These are phyloP conservation scores for Luperina nickerlii DNA, from an alignment of 2,888 invertebrate genomes.

Conservation along the genomic window DNA sequence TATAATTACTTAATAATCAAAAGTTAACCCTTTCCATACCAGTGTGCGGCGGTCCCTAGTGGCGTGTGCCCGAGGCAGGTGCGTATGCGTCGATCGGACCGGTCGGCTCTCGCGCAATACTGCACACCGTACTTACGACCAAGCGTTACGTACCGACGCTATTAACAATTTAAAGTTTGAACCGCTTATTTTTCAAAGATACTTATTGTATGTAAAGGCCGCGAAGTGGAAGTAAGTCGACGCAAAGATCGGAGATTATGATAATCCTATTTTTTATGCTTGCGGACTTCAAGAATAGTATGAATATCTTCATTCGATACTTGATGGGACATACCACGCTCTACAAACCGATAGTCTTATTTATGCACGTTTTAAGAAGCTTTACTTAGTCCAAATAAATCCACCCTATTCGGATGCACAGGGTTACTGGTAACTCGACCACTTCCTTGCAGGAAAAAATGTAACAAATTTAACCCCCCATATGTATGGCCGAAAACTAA, in stretches of 20 bases:
- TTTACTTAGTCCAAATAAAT: background rate
- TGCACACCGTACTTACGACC: slow-evolving; percentile 63
- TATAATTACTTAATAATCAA: slow-evolving; percentile 17
- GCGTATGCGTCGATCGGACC: slow-evolving; percentile 76
- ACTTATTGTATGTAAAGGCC: slow-evolving; percentile 43
- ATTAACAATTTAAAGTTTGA: slow-evolving; percentile 55
- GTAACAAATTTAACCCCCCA: no score
- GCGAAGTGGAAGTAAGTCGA: slow-evolving; percentile 39
- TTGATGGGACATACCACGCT: background rate
- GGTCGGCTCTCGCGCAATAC: slow-evolving; percentile 67
- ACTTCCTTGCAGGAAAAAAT: no score
- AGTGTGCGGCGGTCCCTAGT: slow-evolving; percentile 75
- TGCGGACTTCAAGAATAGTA: slow-evolving; percentile 13
- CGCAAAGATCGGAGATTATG: slow-evolving; percentile 31
- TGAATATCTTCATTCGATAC: slow-evolving; percentile 22
- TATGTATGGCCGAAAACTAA: no score
- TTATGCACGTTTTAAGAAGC: background rate
- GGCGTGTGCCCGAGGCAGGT: slow-evolving; percentile 89
- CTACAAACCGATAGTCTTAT: background rate
- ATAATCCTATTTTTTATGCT: slow-evolving; percentile 36
- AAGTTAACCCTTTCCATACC: slow-evolving; percentile 28
- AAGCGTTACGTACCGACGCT: slow-evolving; percentile 56
- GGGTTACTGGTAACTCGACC: no score
- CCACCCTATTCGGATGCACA: background rate
- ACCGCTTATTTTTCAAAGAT: slow-evolving; percentile 46